Conservation (phyloP, 2,888 invertebrate genomes). For the Hypolimnas misippus region DNA sequence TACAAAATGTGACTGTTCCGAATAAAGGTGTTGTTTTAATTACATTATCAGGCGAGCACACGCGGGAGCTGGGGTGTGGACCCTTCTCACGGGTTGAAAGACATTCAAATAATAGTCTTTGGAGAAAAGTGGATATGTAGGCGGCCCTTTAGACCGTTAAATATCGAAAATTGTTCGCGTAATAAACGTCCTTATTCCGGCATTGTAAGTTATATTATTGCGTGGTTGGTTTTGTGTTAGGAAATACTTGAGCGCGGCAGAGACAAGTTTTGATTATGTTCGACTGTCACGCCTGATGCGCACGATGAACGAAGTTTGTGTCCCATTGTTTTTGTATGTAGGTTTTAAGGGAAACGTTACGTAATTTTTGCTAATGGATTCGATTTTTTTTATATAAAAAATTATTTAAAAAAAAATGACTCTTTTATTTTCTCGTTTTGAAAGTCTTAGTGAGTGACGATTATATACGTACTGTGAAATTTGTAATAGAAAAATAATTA, state of each 20-base stretch:
- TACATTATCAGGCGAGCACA: conserved; percentile 82
- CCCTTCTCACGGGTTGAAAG: conserved; percentile 83
- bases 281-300: conserved; percentile 71
- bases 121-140: conserved; percentile 68
- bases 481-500: no score
- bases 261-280: conserved; percentile 78
- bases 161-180: conserved; percentile 39
- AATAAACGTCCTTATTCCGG: conserved; percentile 47
- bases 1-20: conserved; percentile 66
- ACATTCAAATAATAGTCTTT: conserved; percentile 83
- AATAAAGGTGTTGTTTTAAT: conserved; percentile 84
- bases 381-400: background rate
- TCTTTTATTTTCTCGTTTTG: background rate
- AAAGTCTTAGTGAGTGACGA: background rate
- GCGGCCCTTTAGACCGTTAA: conserved; percentile 10
- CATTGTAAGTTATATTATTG: conserved; percentile 17
- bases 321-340: conserved; percentile 39
- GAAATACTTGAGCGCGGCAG: conserved; percentile 6
- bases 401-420: background rate
- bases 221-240: conserved; percentile 16
- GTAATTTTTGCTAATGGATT: conserved; percentile 27
- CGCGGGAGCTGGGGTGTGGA: conserved; percentile 63
- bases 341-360: conserved; percentile 25
- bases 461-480: background rate
- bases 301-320: conserved; percentile 42